Evolutionary conservation across 1,140 invertebrate genomes (phyloP).

Genomic region (Monomorium pharaonis): DNA sequence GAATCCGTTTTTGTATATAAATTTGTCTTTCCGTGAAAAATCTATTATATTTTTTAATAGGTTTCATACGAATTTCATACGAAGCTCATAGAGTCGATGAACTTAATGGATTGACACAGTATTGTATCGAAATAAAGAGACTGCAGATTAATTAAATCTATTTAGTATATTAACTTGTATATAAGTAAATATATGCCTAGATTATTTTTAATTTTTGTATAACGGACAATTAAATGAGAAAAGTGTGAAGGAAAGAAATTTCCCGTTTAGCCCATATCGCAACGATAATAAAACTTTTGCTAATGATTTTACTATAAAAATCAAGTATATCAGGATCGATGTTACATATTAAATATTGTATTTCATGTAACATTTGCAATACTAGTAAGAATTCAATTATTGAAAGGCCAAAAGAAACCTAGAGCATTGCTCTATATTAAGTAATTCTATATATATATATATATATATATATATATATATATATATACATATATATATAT

Average conservation of each 20-base stretch:
- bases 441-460: conserved; percentile 19
- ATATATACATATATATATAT: conserved; percentile 9
- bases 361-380: conserved; percentile 22
- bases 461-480: conserved; percentile 7
- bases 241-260: conserved; percentile 62
- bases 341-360: conserved; percentile 12
- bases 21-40: conserved; percentile 10
- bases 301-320: conserved; percentile 28
- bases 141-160: conserved; percentile 77
- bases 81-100: conserved; percentile 51
- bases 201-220: conserved; percentile 71
- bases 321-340: conserved; percentile 24
- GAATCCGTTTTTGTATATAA: conserved; percentile 4
- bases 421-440: conserved; percentile 26
- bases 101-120: conserved; percentile 70
- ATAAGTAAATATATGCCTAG: conserved; percentile 74
- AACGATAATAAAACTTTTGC: conserved; percentile 38
- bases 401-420: conserved; percentile 52
- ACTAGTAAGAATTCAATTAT: conserved; percentile 30
- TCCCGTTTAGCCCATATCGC: conserved; percentile 29
- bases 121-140: conserved; percentile 78
- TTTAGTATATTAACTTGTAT: conserved; percentile 73
- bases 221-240: conserved; percentile 36
- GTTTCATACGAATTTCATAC: neutral
- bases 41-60: neutral